These are phyloP conservation scores for Papilio gigon DNA, from an alignment of 2,888 invertebrate species.

Conservation along the genomic window DNA sequence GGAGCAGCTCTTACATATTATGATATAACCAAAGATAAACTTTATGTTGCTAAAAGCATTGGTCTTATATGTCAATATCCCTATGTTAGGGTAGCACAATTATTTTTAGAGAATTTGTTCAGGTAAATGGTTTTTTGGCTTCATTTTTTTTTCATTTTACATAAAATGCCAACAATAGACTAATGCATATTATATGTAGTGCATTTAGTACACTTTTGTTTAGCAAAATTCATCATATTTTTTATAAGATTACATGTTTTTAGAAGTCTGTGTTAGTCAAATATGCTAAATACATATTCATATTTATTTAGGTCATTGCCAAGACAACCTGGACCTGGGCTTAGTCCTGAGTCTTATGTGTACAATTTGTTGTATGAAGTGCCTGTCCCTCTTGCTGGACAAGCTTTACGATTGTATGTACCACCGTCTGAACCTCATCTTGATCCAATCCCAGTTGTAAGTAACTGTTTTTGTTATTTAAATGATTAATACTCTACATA, in stretches of 20 bases:
- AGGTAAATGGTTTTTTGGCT: slow-evolving; percentile 80
- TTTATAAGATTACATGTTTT: slow-evolving; percentile 1
- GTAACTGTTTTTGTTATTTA: slow-evolving; percentile 48
- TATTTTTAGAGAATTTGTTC: slow-evolving; percentile 93
- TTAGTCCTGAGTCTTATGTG: slow-evolving; percentile 96
- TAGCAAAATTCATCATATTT: background rate
- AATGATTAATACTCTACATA: too few relatives aligned
- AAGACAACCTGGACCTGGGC: slow-evolving; percentile 87
- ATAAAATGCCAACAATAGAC: too few relatives aligned
- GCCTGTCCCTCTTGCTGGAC: slow-evolving; percentile 93
- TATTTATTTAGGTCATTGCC: slow-evolving; percentile 86
- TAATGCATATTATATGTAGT: too few relatives aligned
- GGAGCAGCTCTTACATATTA: slow-evolving; percentile 93
- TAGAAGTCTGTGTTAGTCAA: background rate
- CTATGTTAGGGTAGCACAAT: slow-evolving; percentile 92
- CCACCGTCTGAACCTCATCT: slow-evolving; percentile 87
- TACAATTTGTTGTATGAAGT: slow-evolving; percentile 98
- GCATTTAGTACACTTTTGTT: too few relatives aligned
- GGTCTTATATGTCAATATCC: slow-evolving; percentile 95
- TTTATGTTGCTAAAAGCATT: slow-evolving; percentile 97
- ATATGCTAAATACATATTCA: background rate
- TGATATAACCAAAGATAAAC: slow-evolving; percentile 95
- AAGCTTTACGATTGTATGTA: slow-evolving; percentile 90
- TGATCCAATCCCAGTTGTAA: slow-evolving; percentile 84
- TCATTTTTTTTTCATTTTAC: too few relatives aligned